phyloP scores from a whole-genome alignment of 2,113 vertebrate species.

The Lophura nycthemera region DNA sequence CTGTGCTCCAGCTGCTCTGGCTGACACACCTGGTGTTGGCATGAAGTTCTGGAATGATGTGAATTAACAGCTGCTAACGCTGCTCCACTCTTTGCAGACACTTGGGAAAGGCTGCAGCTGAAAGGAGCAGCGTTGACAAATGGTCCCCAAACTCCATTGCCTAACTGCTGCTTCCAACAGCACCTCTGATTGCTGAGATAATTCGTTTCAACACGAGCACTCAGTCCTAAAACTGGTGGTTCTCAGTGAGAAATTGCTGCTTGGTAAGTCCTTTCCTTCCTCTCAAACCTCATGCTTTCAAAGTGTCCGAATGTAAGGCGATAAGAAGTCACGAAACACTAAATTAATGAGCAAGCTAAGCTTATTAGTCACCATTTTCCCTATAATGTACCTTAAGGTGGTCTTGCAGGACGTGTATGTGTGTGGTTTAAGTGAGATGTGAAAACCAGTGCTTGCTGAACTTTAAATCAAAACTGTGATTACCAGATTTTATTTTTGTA shows the following conservation, averaged over 20 bases:
- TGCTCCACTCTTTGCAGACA: background rate
- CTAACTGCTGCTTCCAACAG: background rate
- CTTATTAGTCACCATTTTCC: background rate
- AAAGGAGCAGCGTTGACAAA: background rate
- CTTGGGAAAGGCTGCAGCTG: background rate
- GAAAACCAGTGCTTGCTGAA: background rate
- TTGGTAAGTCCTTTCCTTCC: background rate
- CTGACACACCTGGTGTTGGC: background rate
- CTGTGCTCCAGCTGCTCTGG: background rate
- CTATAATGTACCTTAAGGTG: background rate
- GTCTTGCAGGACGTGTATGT: background rate
- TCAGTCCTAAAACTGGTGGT: background rate
- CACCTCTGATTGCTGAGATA: background rate
- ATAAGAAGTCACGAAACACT: background rate
- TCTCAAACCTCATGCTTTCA: background rate
- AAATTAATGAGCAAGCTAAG: background rate
- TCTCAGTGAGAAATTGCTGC: background rate
- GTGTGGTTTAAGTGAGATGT: background rate
- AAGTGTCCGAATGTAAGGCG: rapidly evolving
- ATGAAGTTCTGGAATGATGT: background rate
- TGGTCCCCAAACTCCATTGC: background rate
- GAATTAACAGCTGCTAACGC: background rate
- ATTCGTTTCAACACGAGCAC: rapidly evolving
- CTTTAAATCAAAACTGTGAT: conserved; percentile 77
- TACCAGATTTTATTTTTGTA: conserved; percentile 83